phyloP scores from a whole-genome alignment of 2,797 vertebrate species.

The Holocentrus rufus region DNA sequence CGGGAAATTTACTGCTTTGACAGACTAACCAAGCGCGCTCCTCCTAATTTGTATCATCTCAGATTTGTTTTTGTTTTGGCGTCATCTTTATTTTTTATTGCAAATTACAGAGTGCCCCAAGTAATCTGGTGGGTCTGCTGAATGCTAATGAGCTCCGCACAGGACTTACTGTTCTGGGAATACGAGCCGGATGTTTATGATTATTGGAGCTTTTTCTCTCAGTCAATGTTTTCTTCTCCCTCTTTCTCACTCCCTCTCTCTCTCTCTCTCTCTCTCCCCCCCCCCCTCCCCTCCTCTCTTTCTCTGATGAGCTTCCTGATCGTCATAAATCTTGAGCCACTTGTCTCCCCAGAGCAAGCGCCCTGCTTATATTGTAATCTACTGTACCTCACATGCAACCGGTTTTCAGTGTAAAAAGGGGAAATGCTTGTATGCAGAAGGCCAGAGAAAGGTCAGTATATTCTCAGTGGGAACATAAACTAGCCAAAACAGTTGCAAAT shows the following conservation, averaged over 20 bases:
- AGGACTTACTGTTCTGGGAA: constrained; percentile 76
- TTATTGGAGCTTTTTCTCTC: constrained; percentile 81
- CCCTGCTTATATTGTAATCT: constrained; percentile 64
- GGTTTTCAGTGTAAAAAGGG: constrained; percentile 51
- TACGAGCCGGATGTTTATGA: constrained; percentile 80
- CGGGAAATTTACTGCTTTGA: constrained; percentile 78
- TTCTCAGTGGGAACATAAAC: constrained; percentile 65
- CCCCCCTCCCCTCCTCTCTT: constrained; percentile 22
- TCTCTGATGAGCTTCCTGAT: constrained; percentile 72
- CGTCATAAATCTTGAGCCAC: constrained; percentile 72
- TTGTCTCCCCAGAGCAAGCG: constrained; percentile 54
- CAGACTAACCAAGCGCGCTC: constrained; percentile 77
- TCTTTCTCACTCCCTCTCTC: constrained; percentile 31
- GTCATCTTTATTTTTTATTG: constrained; percentile 85
- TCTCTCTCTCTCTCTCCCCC: constrained; percentile 8
- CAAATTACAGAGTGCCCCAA: constrained; percentile 82
- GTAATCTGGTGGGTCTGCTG: constrained; percentile 78
- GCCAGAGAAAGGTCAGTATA: constrained; percentile 62
- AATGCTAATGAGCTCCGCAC: constrained; percentile 77
- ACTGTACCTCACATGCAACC: constrained; percentile 60
- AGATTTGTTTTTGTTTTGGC: constrained; percentile 85
- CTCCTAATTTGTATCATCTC: constrained; percentile 84
- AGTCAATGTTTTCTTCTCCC: constrained; percentile 71
- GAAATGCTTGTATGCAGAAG: constrained; percentile 36
- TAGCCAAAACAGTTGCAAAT: constrained; percentile 30